A percentile compares a stretch with the other conserved stretches of the same genome.
These are phyloP conservation scores for Porites australiensis DNA, from an alignment of 64 coral and sea anemone species.

Conservation along the genomic window DNA sequence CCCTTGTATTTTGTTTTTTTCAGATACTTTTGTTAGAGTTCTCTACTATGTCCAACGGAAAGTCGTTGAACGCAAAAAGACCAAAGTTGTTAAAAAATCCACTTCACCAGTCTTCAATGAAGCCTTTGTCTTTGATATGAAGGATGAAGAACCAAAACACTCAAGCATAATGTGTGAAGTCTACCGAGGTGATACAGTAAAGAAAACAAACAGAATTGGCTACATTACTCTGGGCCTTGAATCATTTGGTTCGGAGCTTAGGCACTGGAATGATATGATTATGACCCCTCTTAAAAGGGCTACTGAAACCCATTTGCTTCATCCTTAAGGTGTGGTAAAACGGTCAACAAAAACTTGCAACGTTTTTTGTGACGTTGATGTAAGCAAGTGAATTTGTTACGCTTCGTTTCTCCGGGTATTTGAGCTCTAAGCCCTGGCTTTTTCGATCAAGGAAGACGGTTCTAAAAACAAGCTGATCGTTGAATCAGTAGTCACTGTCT, in stretches of 20 bases:
- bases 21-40: slow-evolving; percentile 80
- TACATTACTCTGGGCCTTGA: slow-evolving; percentile 80
- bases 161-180: slow-evolving; percentile 82
- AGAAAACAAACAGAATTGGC: slow-evolving; percentile 79
- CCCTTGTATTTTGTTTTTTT: neutral
- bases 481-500: too few species aligned
- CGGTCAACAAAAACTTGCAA: too few species aligned
- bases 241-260: slow-evolving; percentile 70
- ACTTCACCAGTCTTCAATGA: slow-evolving; percentile 90
- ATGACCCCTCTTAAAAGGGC: slow-evolving; percentile 79
- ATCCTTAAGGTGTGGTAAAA: slow-evolving; percentile 1
- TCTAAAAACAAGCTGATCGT: too few species aligned
- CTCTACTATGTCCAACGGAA: slow-evolving; percentile 55
- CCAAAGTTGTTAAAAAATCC: slow-evolving; percentile 77
- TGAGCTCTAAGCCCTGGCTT: too few species aligned
- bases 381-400: too few species aligned
- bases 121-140: slow-evolving; percentile 81
- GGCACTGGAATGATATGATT: slow-evolving; percentile 94
- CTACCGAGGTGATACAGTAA: slow-evolving; percentile 67
- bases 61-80: slow-evolving; percentile 78
- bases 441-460: too few species aligned
- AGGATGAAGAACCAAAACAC: slow-evolving; percentile 69
- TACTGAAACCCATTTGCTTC: slow-evolving; percentile 82
- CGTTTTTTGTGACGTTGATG: too few species aligned
- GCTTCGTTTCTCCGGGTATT: too few species aligned